Percentiles rank a stretch among this genome's conserved stretches.
phyloP scores from a whole-genome alignment of 2,888 invertebrate genomes.

The Agapetus fuscipes region DNA sequence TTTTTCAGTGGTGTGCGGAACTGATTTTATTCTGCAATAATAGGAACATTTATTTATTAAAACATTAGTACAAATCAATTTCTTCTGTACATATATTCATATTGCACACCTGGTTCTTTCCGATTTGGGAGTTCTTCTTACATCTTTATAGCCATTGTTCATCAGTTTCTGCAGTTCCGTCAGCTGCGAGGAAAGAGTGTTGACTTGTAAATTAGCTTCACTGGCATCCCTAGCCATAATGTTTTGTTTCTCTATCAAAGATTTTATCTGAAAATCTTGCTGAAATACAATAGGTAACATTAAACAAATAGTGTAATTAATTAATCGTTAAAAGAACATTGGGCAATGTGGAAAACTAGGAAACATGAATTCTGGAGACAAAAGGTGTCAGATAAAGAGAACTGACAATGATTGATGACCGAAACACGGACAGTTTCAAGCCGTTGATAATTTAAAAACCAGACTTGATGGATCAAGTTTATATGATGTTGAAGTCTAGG shows the following conservation, averaged over 20 bases:
- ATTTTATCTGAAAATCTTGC: constrained; percentile 31
- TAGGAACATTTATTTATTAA: neutral
- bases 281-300: constrained; percentile 20
- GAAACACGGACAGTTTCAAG: no score
- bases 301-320: no score
- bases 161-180: constrained; percentile 8
- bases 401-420: no score
- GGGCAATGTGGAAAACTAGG: no score
- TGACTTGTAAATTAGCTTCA: constrained; percentile 12
- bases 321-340: no score
- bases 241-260: constrained; percentile 26
- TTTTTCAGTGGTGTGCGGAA: constrained; percentile 4
- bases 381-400: no score
- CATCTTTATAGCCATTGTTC: no score
- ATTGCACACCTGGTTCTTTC: neutral
- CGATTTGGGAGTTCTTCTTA: neutral
- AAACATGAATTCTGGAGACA: no score
- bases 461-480: no score
- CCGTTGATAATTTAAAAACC: no score
- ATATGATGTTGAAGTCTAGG: no score
- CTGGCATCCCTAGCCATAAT: constrained; percentile 21
- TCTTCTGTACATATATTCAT: constrained; percentile 4
- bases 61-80: neutral
- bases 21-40: constrained; percentile 9
- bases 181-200: constrained; percentile 14